A percentile compares a stretch with the other conserved stretches of the same genome.
phyloP scores from a whole-genome alignment of 2,113 vertebrate species.

The Tiliqua scincoides region DNA sequence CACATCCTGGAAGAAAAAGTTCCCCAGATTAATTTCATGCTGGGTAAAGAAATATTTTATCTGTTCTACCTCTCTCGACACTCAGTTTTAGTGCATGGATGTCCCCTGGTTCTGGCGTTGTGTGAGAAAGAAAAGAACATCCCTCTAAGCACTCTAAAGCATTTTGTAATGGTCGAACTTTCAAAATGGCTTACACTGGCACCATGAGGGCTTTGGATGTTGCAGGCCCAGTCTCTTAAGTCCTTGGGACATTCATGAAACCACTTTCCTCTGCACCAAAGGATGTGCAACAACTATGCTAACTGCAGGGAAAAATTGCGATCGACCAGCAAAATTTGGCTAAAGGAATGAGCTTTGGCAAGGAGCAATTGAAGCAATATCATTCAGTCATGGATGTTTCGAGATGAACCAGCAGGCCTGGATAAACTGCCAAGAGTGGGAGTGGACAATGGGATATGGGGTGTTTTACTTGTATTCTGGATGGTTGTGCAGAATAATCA shows the following conservation, averaged over 20 bases:
- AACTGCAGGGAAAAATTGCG: background rate
- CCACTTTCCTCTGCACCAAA: background rate
- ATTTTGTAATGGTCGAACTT: background rate
- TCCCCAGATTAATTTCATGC: too few relatives aligned
- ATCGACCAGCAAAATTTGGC: background rate
- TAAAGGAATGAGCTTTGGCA: background rate
- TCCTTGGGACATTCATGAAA: background rate
- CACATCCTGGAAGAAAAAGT: too few relatives aligned
- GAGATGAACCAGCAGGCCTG: background rate
- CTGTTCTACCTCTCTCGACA: too few relatives aligned
- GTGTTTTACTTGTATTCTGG: background rate
- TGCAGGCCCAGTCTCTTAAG: background rate
- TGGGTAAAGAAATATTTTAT: too few relatives aligned
- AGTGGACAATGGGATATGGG: background rate
- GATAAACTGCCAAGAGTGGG: background rate
- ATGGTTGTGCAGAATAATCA: too few relatives aligned
- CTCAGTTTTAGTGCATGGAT: too few relatives aligned
- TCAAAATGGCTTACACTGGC: background rate
- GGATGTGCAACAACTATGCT: background rate
- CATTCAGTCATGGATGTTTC: background rate
- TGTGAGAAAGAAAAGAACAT: too few relatives aligned
- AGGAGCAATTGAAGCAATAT: background rate
- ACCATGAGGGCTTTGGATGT: background rate
- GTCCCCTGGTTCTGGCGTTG: too few relatives aligned
- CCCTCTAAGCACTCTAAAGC: too few relatives aligned